Evolutionary conservation across 2,113 vertebrate genomes (phyloP).

Genomic region (Sturnus vulgaris): DNA sequence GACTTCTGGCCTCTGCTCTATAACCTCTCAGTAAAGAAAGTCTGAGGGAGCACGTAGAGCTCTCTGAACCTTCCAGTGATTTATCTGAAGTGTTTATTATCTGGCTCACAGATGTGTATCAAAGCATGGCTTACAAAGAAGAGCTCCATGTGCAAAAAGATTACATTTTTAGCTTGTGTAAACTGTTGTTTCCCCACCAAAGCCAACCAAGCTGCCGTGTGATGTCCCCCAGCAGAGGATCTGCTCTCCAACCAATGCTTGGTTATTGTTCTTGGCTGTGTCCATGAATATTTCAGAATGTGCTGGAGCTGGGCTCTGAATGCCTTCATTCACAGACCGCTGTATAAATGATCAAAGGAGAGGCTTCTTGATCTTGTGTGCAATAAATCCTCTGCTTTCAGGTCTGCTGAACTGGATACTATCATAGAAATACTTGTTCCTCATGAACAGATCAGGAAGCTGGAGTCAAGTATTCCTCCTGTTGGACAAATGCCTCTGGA

Average conservation of each 20-base stretch:
- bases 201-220: background rate
- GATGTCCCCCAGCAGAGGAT: background rate
- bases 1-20: background rate
- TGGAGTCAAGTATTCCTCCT: slow-evolving; percentile 31
- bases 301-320: slow-evolving; percentile 19
- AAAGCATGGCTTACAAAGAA: background rate
- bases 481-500: slow-evolving; percentile 67
- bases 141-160: background rate
- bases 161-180: background rate
- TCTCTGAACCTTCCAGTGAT: background rate
- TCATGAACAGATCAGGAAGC: slow-evolving; percentile 58
- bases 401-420: slow-evolving; percentile 77
- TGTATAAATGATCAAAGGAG: slow-evolving; percentile 38
- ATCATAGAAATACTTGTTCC: slow-evolving; percentile 67
- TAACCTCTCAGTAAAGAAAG: background rate
- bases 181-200: slow-evolving; percentile 12
- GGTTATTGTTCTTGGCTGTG: slow-evolving; percentile 12
- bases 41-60: background rate
- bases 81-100: slow-evolving; percentile 4
- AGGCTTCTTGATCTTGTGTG: slow-evolving; percentile 13
- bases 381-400: slow-evolving; percentile 54
- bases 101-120: background rate
- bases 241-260: background rate
- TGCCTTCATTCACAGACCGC: slow-evolving; percentile 13
- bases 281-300: slow-evolving; percentile 5